Evolutionary conservation across 2,888 invertebrate species (phyloP).

Genomic region (Malthinus seriepunctatus): DNA sequence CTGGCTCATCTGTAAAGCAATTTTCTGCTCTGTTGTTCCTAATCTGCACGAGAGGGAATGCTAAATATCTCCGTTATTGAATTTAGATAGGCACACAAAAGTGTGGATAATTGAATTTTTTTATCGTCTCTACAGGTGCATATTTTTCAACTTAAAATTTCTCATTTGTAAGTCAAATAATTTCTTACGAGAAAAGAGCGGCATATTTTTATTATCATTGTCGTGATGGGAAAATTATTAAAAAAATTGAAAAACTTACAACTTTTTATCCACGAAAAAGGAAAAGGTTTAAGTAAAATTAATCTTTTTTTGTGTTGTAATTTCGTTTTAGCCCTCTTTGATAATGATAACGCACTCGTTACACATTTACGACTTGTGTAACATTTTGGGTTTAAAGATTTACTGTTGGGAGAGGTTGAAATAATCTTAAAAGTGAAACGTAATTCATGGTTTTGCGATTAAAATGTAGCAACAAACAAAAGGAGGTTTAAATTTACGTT

Average conservation of each 20-base stretch:
- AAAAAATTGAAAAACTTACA: too few relatives aligned
- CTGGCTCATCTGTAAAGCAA: constrained; percentile 30
- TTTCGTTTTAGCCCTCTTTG: background rate
- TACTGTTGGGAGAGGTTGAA: constrained; percentile 14
- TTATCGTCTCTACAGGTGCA: constrained; percentile 15
- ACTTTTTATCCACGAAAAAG: too few relatives aligned
- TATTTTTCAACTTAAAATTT: constrained; percentile 5
- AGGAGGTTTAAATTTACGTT: constrained; percentile 14
- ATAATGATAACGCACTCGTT: constrained; percentile 1
- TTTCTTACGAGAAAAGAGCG: too few relatives aligned
- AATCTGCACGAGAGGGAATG: constrained; percentile 7
- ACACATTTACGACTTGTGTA: background rate
- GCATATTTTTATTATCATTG: too few relatives aligned
- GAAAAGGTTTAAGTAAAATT: constrained; percentile 3
- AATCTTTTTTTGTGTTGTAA: constrained; percentile 1
- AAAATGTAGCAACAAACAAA: constrained; percentile 16
- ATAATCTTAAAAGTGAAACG: constrained; percentile 20
- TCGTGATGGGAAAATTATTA: too few relatives aligned
- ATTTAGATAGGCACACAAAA: constrained; percentile 15
- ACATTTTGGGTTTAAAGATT: background rate
- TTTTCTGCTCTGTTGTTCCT: constrained; percentile 29
- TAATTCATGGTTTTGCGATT: constrained; percentile 27
- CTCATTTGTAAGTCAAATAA: too few relatives aligned
- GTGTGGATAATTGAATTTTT: constrained; percentile 25
- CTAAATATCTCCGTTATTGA: constrained; percentile 19